Evolutionary conservation across 37 sponge, comb jelly and placozoan species (phyloP), one percentile per base, ranked within the genome.

Genomic region (Theonella swinhoei): DNA sequence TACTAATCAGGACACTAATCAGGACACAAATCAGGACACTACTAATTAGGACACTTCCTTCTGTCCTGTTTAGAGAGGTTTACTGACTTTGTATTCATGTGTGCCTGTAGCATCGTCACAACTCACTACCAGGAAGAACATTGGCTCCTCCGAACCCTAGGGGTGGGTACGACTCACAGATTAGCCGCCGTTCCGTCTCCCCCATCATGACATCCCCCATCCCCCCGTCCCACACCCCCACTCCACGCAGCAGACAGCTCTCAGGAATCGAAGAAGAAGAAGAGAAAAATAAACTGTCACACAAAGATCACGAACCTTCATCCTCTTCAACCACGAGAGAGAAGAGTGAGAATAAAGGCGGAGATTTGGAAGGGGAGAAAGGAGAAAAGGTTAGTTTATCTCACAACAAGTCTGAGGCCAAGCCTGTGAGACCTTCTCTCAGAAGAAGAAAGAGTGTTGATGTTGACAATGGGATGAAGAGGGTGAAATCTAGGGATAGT

Each of bases 111-210:
- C 42, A 71, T 2, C 78, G 78, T 20, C 78, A 78, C 41, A 2
- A 20, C 25, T 78, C 78, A 31, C 78, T 78, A 9, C 78, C 78
- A 8, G 65, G n/a, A n/a, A n/a, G n/a, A n/a, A n/a, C n/a, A n/a
- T n/a, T n/a, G n/a, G n/a, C n/a, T n/a, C n/a, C n/a, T n/a, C n/a
- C n/a, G n/a, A n/a, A n/a, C n/a, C n/a, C n/a, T n/a, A n/a, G n/a
- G n/a, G n/a, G n/a, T n/a, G n/a, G n/a, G n/a, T n/a, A n/a, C n/a
- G n/a, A n/a, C n/a, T n/a, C n/a, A n/a, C n/a, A n/a, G n/a, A n/a
- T n/a, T n/a, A n/a, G n/a, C n/a, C n/a, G n/a, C n/a, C n/a, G n/a
- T n/a, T n/a, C n/a, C n/a, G n/a, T n/a, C n/a, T n/a, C 38, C 35
- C 14, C 77, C 8, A 31, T 35, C 3, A 35, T 4, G 25, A 39